Percentiles rank a stretch among this genome's conserved stretches.
Conservation (phyloP, 2,113 vertebrate genomes). For the Pandion haliaetus region DNA sequence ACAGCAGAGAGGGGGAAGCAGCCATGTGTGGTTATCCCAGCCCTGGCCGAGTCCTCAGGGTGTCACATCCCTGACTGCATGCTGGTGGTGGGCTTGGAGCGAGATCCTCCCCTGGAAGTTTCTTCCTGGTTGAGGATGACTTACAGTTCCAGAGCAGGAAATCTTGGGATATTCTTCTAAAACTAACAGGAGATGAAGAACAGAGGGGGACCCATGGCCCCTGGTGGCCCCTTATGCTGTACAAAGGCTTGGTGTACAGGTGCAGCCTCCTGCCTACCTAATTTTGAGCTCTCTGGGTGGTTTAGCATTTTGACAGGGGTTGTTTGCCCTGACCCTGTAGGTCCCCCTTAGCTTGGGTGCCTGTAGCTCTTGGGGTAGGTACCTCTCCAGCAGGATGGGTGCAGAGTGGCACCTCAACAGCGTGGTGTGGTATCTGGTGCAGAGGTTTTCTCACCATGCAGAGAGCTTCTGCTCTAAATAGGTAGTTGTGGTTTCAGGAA, state of each 20-base stretch:
- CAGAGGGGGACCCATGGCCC: not conserved
- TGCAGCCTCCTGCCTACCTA: not conserved
- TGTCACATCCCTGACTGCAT: not conserved
- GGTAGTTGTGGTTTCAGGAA: slow-evolving; percentile 54
- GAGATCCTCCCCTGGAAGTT: not conserved
- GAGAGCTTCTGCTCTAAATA: not conserved
- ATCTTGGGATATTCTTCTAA: not conserved
- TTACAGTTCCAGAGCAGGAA: not conserved
- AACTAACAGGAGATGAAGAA: not conserved
- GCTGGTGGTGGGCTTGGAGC: fast-evolving
- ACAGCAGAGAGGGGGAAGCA: not conserved
- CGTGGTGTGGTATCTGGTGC: not conserved
- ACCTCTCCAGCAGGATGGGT: not conserved
- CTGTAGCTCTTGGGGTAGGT: not conserved
- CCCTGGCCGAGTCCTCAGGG: not conserved
- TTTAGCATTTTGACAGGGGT: not conserved
- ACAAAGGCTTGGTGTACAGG: not conserved
- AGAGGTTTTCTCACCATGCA: not conserved
- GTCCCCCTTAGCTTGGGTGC: not conserved
- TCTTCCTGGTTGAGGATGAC: not conserved
- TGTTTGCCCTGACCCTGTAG: not conserved
- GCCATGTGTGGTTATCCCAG: fast-evolving
- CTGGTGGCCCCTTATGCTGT: not conserved
- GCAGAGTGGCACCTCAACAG: not conserved
- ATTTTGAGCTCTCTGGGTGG: not conserved